Evolutionary conservation across 1,140 invertebrate species (phyloP).

Genomic region (Telenomus remus): DNA sequence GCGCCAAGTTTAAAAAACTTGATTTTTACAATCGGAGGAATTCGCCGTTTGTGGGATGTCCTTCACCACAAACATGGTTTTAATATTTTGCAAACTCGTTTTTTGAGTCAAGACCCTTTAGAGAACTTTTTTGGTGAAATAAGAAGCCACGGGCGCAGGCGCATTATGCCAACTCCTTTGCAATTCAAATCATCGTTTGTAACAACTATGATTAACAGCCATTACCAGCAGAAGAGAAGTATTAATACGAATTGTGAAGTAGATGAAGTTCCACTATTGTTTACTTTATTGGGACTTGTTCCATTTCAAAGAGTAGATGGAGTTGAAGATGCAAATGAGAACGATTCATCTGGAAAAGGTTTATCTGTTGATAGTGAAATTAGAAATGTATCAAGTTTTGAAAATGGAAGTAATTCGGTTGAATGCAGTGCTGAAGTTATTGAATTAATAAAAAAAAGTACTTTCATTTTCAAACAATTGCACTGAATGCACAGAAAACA

Average conservation of each 20-base stretch:
- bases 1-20: conserved; percentile 14
- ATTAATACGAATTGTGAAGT: background rate
- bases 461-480: too few species aligned
- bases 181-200: conserved; percentile 1
- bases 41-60: conserved; percentile 8
- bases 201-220: background rate
- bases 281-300: background rate
- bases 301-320: background rate
- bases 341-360: too few species aligned
- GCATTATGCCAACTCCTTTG: background rate
- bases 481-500: too few species aligned
- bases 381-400: too few species aligned
- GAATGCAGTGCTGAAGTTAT: too few species aligned
- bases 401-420: too few species aligned
- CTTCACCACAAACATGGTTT: conserved; percentile 1
- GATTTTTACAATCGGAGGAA: background rate
- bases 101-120: conserved; percentile 8
- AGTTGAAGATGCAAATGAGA: background rate
- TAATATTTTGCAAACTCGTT: background rate
- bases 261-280: background rate
- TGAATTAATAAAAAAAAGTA: too few species aligned
- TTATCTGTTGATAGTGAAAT: too few species aligned
- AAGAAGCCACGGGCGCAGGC: conserved; percentile 1
- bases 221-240: background rate
- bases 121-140: conserved; percentile 19